Percentiles rank a stretch among this genome's conserved stretches.
Conservation (phyloP, 2,113 vertebrate species). For the Bambusicola thoracicus region DNA sequence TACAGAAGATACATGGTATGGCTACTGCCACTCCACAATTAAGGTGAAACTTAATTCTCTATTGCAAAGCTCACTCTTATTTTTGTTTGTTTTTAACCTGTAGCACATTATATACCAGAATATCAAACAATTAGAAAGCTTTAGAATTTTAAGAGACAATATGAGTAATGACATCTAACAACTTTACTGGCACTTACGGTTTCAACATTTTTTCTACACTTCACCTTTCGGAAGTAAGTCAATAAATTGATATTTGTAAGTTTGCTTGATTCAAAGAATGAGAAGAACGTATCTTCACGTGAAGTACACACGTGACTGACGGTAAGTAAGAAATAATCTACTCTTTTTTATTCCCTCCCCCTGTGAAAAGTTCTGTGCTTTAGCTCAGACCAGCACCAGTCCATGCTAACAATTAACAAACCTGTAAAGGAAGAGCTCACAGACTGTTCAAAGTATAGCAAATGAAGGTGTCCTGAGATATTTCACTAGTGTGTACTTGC, state of each 20-base stretch:
- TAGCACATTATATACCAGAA: not conserved
- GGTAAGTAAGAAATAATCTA: not conserved
- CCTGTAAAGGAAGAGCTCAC: not conserved
- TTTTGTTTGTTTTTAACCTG: not conserved
- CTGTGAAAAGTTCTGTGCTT: rapidly evolving
- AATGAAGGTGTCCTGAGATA: not conserved
- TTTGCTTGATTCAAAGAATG: not conserved
- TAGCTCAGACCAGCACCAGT: not conserved
- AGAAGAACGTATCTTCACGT: not conserved
- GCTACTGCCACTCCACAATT: not conserved
- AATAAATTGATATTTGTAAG: too few species aligned
- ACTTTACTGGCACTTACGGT: not conserved
- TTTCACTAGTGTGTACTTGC: not conserved
- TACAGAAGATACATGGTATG: not conserved
- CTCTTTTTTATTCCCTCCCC: not conserved
- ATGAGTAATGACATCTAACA: not conserved
- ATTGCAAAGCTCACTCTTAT: not conserved
- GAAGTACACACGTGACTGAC: not conserved
- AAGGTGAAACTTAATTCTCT: not conserved
- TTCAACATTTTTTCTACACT: not conserved
- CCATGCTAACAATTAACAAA: not conserved
- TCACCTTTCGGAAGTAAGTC: not conserved
- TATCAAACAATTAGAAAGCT: not conserved
- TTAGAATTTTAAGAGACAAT: not conserved
- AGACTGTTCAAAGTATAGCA: not conserved